phyloP scores from a whole-genome alignment of 2,888 invertebrate species.

The Drosophila multiciliata region DNA sequence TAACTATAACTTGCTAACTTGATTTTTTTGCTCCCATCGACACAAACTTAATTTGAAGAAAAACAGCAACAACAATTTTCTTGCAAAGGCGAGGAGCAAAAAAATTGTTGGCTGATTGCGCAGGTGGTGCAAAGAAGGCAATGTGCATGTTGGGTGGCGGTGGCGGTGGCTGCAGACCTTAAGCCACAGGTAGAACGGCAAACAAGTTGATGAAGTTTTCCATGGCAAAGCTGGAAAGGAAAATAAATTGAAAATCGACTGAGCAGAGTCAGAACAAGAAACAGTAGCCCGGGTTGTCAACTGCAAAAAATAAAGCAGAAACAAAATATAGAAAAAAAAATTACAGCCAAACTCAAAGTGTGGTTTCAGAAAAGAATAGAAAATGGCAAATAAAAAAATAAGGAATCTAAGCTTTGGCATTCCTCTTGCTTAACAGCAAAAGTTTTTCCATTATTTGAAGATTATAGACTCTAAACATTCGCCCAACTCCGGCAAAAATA shows the following conservation, averaged over 20 bases:
- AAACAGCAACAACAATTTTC: slow-evolving; percentile 45
- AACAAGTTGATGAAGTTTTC: slow-evolving; percentile 78
- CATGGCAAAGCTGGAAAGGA: slow-evolving; percentile 18
- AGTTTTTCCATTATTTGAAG: slow-evolving; percentile 84
- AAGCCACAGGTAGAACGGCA: slow-evolving; percentile 74
- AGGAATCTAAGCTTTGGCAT: slow-evolving; percentile 77
- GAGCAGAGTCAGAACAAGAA: slow-evolving; percentile 52
- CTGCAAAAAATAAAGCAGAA: slow-evolving; percentile 45
- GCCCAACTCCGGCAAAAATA: slow-evolving; percentile 20
- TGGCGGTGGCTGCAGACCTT: slow-evolving; percentile 47
- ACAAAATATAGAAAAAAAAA: slow-evolving; percentile 23
- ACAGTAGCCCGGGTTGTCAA: slow-evolving; percentile 66
- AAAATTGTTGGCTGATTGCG: slow-evolving; percentile 62
- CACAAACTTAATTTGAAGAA: slow-evolving; percentile 76
- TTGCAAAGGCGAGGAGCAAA: slow-evolving; percentile 6
- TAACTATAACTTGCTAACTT: not conserved
- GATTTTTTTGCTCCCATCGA: slow-evolving; percentile 35
- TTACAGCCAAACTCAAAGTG: slow-evolving; percentile 52
- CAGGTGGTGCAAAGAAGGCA: slow-evolving; percentile 53
- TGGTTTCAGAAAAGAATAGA: slow-evolving; percentile 43
- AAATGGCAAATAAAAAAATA: slow-evolving; percentile 27
- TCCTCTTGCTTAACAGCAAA: slow-evolving; percentile 82
- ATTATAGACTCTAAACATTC: slow-evolving; percentile 83
- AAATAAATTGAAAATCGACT: slow-evolving; percentile 78
- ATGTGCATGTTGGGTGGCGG: not conserved